Percentiles rank a stretch among this genome's conserved stretches.
Conservation (phyloP, 2,797 vertebrate species). For the Argya squamiceps region DNA sequence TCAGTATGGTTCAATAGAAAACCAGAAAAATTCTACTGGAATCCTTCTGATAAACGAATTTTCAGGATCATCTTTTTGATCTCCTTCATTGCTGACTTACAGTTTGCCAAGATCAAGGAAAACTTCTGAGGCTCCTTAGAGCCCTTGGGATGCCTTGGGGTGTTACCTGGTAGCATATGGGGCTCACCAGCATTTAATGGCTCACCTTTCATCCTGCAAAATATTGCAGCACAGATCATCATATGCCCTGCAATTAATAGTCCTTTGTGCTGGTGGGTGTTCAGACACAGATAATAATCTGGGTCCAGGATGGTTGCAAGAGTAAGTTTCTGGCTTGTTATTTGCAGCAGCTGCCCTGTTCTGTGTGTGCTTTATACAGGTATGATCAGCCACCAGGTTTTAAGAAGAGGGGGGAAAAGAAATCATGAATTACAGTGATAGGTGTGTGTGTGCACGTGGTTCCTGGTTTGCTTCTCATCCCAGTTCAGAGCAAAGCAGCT, state of each 20-base stretch:
- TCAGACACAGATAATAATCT: neutral
- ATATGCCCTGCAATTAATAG: fast-evolving
- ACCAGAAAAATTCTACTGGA: fast-evolving
- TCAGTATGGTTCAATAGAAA: fast-evolving
- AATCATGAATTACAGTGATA: neutral
- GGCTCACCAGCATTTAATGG: neutral
- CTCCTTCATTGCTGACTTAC: neutral
- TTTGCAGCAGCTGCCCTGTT: neutral
- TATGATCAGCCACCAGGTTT: neutral
- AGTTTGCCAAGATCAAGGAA: neutral
- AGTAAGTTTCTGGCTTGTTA: neutral
- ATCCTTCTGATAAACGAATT: neutral
- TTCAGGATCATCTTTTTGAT: neutral
- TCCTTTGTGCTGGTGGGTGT: neutral
- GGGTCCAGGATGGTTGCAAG: neutral
- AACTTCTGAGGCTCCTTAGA: neutral
- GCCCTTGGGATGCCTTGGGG: neutral
- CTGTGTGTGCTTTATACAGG: fast-evolving
- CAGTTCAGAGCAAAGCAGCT: neutral
- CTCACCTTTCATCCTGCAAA: neutral
- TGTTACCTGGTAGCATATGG: fast-evolving
- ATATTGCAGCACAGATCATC: fast-evolving
- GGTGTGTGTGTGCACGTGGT: fast-evolving
- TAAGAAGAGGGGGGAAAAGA: fast-evolving
- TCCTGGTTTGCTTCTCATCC: neutral